Conservation (phyloP, 2,888 invertebrate genomes). For the Tenthredo scrophulariae region DNA sequence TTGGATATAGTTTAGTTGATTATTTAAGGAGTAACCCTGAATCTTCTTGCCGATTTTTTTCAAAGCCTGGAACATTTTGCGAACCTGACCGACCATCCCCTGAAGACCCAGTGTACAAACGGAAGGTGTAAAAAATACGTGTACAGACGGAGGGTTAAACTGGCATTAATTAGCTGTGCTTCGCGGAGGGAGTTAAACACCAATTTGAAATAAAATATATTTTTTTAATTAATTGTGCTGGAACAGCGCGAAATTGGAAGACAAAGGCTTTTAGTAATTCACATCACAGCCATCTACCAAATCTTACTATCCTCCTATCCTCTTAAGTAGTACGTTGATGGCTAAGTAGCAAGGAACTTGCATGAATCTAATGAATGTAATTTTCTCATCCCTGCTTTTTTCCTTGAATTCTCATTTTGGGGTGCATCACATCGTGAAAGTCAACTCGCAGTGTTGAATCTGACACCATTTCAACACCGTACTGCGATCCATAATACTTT, state of each 20-base stretch:
- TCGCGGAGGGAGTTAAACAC: neutral
- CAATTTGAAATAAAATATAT: neutral
- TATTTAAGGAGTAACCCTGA: neutral
- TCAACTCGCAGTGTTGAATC: neutral
- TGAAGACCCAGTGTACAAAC: too few species aligned
- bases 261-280: neutral
- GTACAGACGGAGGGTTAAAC: neutral
- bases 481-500: too few species aligned
- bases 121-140: too few species aligned
- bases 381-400: neutral
- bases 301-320: neutral
- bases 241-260: neutral
- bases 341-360: too few species aligned
- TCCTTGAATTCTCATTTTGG: neutral
- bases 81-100: too few species aligned
- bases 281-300: neutral
- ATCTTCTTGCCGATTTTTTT: too few species aligned
- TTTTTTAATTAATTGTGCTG: neutral
- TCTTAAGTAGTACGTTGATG: too few species aligned
- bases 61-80: too few species aligned
- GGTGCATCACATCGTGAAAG: neutral
- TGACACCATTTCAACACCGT: too few species aligned
- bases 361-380: neutral
- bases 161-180: neutral
- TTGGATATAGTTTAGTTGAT: neutral